phyloP scores from a whole-genome alignment of 2,888 invertebrate species.

The Euplexia lucipara region DNA sequence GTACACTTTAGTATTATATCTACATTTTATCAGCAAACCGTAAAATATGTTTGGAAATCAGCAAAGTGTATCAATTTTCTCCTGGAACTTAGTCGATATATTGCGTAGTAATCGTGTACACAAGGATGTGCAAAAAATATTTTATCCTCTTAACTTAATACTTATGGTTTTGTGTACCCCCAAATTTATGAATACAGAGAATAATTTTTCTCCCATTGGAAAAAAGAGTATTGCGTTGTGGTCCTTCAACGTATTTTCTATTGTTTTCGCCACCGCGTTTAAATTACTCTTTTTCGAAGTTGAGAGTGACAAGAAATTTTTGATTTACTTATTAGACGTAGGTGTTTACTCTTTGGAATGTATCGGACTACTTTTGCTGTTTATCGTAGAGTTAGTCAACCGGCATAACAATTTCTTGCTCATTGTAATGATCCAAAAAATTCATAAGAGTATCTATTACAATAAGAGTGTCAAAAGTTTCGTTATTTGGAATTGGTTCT shows the following conservation, averaged over 20 bases:
- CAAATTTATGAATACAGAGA: conserved; percentile 11
- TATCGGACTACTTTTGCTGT: background rate
- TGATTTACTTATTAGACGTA: background rate
- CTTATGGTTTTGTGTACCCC: conserved; percentile 1
- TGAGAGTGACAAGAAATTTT: background rate
- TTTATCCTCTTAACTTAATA: conserved; percentile 14
- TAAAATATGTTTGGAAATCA: background rate
- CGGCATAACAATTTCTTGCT: background rate
- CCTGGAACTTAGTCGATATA: background rate
- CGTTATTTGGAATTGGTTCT: conserved; percentile 7
- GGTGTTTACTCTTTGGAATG: background rate
- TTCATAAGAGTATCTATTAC: background rate
- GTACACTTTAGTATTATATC: background rate
- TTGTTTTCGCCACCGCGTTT: background rate
- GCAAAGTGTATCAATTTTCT: background rate
- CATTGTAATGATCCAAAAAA: background rate
- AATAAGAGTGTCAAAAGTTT: background rate
- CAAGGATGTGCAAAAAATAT: conserved; percentile 9
- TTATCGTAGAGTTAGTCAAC: background rate
- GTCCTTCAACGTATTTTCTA: background rate
- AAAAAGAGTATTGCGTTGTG: background rate
- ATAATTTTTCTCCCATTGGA: conserved; percentile 4
- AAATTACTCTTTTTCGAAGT: background rate
- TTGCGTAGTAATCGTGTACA: conserved; percentile 6
- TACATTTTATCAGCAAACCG: background rate